Evolutionary conservation across 2,113 vertebrate genomes (phyloP), one percentile per base, ranked within the genome.

Genomic region (Ornithorhynchus anatinus): DNA sequence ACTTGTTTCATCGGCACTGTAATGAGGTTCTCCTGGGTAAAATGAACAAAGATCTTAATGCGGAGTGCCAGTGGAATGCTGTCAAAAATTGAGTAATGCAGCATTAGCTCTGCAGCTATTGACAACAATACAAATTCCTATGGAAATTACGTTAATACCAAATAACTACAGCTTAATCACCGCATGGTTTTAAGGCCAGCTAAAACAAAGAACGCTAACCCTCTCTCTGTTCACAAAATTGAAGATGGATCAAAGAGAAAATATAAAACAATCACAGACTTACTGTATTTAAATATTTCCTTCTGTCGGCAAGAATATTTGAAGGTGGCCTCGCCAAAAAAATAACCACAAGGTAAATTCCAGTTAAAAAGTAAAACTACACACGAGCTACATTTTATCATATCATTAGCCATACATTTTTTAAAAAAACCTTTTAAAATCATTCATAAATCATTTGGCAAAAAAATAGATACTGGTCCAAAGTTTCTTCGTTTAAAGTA

Each of bases 221-320:
- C 10, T 68, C 53, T 67, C 60, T 63, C 77, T 67, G 53, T 50
- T 78, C 52, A 72, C 75, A 66, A 82, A 75, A 80, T 77, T 75
- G 77, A 61, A 80, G 73, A 31, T 39, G 62, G 36, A 67, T 43
- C n/a, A 47, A 22, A 48, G 58, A 58, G 43, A 16, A 48, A 48
- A 69, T 29, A 15, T 53, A 69, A 25, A n/a, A 10, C 20, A 22
- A 52, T 52, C 37, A 25, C 14, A 20, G 69, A 62, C 44, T 29
- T 39, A 23, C 15, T 2, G 7, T 7, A 9, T 23, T 51, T 14
- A 9, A 14, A 16, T 16, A 40, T 62, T 57, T 53, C 36, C 23
- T 75, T 58, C 31, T 31, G 20, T 40, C 38, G 54, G 48, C 43
- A 29, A 27, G 36, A 23, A 42, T 35, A 40, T 33, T 39, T 68